Percentiles rank a stretch among this genome's conserved stretches.
Conservation (phyloP, 2,888 invertebrate species). For the Aquatica leii region DNA sequence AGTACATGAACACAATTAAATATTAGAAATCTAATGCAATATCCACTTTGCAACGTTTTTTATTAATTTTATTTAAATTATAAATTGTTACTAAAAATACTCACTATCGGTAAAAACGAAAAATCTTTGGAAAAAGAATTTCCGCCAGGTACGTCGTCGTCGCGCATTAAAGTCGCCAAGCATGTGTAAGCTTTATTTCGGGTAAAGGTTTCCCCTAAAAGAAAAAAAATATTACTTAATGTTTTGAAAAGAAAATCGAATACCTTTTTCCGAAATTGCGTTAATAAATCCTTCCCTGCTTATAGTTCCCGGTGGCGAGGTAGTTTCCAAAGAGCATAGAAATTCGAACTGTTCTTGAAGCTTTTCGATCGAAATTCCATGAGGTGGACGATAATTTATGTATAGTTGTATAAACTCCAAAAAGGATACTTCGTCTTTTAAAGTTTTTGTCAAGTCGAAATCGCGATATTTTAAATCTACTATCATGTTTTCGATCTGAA, state of each 20-base stretch:
- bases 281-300: conserved; percentile 46
- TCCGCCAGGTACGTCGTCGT: conserved; percentile 13
- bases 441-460: conserved; percentile 60
- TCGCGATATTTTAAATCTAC: conserved; percentile 66
- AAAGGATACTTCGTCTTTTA: conserved; percentile 68
- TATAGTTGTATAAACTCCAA: conserved; percentile 72
- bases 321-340: conserved; percentile 55
- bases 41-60: too few relatives aligned
- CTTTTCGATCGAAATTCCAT: conserved; percentile 62
- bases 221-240: too few relatives aligned
- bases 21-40: too few relatives aligned
- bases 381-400: conserved; percentile 71
- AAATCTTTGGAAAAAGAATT: conserved; percentile 12
- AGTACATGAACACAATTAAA: too few relatives aligned
- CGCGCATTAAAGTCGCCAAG: conserved; percentile 47
- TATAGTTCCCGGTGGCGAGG: conserved; percentile 43
- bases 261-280: conserved; percentile 43
- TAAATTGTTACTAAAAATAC: conserved; percentile 7
- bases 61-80: too few relatives aligned
- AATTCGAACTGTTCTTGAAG: conserved; percentile 63
- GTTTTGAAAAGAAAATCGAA: too few relatives aligned
- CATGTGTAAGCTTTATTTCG: conserved; percentile 44
- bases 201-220: conserved; percentile 49
- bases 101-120: conserved; percentile 51
- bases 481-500: conserved; percentile 68